Conservation (phyloP, 2,113 vertebrate genomes). For the Perca flavescens region DNA sequence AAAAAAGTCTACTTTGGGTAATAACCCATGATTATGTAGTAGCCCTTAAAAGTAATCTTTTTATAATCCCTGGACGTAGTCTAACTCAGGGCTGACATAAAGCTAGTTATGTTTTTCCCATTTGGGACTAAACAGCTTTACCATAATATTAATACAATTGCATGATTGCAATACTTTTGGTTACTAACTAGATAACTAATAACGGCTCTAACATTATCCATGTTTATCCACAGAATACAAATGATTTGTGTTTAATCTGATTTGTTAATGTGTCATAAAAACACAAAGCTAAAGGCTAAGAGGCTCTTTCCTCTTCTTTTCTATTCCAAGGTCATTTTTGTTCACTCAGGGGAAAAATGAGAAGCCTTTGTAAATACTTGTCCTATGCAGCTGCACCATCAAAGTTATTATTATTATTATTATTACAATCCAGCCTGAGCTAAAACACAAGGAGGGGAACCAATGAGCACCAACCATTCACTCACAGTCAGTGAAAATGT, state of each 20-base stretch:
- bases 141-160: no score
- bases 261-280: neutral
- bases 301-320: neutral
- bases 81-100: no score
- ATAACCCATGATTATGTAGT: neutral
- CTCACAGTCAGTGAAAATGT: no score
- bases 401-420: no score
- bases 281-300: neutral
- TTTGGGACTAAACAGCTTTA: no score
- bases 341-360: neutral
- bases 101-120: no score
- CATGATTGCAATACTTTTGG: no score
- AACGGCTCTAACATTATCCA: no score
- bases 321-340: neutral
- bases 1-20: neutral
- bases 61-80: neutral
- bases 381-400: neutral
- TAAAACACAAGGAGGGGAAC: neutral
- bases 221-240: no score
- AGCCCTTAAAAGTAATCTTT: neutral
- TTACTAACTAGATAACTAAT: no score
- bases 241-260: neutral
- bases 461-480: no score
- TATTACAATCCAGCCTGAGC: neutral
- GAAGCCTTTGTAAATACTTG: neutral